Conservation (phyloP, 1,140 invertebrate species). For the Maniola jurtina region DNA sequence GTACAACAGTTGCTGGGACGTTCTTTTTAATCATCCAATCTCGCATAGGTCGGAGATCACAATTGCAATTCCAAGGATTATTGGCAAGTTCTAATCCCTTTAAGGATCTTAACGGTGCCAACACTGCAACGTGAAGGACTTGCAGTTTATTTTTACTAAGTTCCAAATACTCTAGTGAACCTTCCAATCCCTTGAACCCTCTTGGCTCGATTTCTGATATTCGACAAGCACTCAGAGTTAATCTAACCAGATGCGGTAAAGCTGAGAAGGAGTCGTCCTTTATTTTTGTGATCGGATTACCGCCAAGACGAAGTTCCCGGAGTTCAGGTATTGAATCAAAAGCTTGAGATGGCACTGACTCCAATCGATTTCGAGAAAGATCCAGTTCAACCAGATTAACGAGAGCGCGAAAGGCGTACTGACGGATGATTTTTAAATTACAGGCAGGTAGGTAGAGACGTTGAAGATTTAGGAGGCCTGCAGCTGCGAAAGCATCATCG, state of each 20-base stretch:
- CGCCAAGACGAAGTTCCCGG: slow-evolving; percentile 85
- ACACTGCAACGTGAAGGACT: slow-evolving; percentile 81
- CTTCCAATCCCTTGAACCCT: slow-evolving; percentile 86
- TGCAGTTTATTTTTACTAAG: slow-evolving; percentile 86
- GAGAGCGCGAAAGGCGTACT: slow-evolving; percentile 83
- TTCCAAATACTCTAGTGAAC: slow-evolving; percentile 85
- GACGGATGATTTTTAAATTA: slow-evolving; percentile 81
- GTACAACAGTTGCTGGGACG: slow-evolving; percentile 83
- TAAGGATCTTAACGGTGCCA: slow-evolving; percentile 83
- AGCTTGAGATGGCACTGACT: slow-evolving; percentile 83
- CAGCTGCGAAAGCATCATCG: slow-evolving; percentile 84
- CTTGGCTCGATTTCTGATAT: slow-evolving; percentile 82
- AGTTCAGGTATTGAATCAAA: slow-evolving; percentile 86
- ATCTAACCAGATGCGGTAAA: slow-evolving; percentile 84
- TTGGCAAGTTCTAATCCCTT: slow-evolving; percentile 86
- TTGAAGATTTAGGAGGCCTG: slow-evolving; percentile 88
- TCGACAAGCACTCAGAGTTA: slow-evolving; percentile 86
- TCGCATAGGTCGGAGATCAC: slow-evolving; percentile 84
- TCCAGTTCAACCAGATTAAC: slow-evolving; percentile 89
- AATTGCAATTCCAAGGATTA: slow-evolving; percentile 92
- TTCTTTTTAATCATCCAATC: slow-evolving; percentile 89
- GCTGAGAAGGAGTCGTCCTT: slow-evolving; percentile 84
- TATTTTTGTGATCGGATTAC: slow-evolving; percentile 86
- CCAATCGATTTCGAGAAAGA: slow-evolving; percentile 85
- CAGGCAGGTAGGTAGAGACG: slow-evolving; percentile 86